Percentiles rank a stretch among this genome's conserved stretches.
These are phyloP conservation scores for Akabosia matsudoensis DNA, from an alignment of 1,140 invertebrate species.

Conservation along the genomic window DNA sequence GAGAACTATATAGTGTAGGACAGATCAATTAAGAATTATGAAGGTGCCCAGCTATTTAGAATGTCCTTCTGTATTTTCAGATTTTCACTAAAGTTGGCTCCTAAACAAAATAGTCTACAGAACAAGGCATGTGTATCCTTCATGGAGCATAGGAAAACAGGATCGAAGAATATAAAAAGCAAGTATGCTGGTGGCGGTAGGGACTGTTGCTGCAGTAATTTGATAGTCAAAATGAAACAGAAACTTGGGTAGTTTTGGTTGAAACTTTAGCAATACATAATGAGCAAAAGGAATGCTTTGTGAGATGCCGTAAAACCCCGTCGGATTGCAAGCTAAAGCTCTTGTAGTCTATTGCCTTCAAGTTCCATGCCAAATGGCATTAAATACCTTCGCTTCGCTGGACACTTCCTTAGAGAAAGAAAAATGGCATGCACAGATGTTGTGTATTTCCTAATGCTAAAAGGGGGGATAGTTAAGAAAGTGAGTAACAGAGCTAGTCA, in stretches of 20 bases:
- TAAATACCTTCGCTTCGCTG: slow-evolving; percentile 7
- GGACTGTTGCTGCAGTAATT: too few species aligned
- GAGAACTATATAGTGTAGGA: too few species aligned
- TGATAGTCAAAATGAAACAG: not conserved
- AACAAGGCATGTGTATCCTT: too few species aligned
- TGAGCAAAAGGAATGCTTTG: slow-evolving; percentile 12
- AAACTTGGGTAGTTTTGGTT: slow-evolving; percentile 13
- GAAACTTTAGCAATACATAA: slow-evolving; percentile 22
- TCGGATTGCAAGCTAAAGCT: not conserved
- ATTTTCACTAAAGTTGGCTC: not conserved
- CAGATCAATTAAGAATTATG: too few species aligned
- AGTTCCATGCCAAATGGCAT: slow-evolving; percentile 5
- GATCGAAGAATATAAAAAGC: not conserved
- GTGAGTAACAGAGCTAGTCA: too few species aligned
- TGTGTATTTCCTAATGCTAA: too few species aligned
- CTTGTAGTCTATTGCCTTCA: slow-evolving; percentile 7
- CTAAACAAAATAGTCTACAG: not conserved
- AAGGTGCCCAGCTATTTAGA: too few species aligned
- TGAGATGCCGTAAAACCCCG: slow-evolving; percentile 16
- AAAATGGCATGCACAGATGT: too few species aligned
- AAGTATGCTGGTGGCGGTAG: too few species aligned
- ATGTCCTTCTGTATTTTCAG: not conserved
- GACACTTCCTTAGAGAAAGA: not conserved
- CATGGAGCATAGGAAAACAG: not conserved
- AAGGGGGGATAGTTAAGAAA: too few species aligned